Evolutionary conservation across 2,797 vertebrate species (phyloP), one percentile per base, ranked within the genome.

Genomic region (Sebastes cheni): DNA sequence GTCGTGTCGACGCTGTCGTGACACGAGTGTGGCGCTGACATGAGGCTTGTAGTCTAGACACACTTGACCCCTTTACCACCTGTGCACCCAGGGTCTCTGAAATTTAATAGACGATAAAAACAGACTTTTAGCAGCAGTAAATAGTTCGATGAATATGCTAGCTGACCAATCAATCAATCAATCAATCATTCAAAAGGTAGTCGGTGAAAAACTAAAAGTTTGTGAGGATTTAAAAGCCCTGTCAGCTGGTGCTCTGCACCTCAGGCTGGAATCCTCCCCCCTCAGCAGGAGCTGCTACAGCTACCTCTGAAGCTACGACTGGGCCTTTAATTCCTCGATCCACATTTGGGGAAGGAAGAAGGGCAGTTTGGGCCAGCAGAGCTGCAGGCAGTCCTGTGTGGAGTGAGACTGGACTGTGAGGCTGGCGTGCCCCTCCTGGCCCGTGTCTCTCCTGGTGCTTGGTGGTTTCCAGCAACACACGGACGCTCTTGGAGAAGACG

Each of bases 401-500:
- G 23, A 22, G 60, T 0, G 72, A 59, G 16, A 10, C 42, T 1
- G 60, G 27, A 36, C 18, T 64, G 42, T 32, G 77, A 55, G 32
- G 77, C 42, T 82, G n/a, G 8, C 1, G 56, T 8, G 25, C 42
- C 13, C 62, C 80, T 23, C 54, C 54, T 16, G 39, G 46, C 7
- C 65, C 79, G 36, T 52, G 67, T 64, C 56, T 76, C 39, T 32
- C 75, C 50, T 79, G 76, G 36, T 84, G 73, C 69, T 89, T 89
- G 2, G 73, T 32, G 0, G 82, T 82, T 27, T 93, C 90, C 84
- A 98, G 92, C 69, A 99, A 71, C 86, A 90, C 81, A 11, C 90
- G 94, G 83, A 96, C 91, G 1, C 86, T 96, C 85, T 95, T 88
- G 85, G 72, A 95, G 93, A 99, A 99, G 77, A 96, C 75, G 27